Evolutionary conservation across 2,888 invertebrate species (phyloP).

Genomic region (Macaria notata): DNA sequence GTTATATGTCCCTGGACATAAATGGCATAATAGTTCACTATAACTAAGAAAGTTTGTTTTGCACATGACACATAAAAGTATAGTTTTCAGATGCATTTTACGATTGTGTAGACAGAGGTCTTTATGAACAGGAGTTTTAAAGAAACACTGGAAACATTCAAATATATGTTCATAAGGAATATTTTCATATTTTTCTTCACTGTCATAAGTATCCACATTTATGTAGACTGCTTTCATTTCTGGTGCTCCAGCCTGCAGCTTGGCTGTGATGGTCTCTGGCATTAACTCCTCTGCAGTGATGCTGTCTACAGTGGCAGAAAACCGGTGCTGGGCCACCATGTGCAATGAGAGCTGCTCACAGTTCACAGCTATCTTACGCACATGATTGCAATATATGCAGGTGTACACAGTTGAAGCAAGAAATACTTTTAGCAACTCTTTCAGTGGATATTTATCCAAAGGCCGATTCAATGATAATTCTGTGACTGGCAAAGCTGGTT

Average conservation of each 20-base stretch:
- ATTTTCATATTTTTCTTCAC: constrained; percentile 78
- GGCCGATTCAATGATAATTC: constrained; percentile 89
- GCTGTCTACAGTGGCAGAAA: constrained; percentile 89
- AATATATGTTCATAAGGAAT: constrained; percentile 86
- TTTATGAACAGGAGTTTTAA: constrained; percentile 89
- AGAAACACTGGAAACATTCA: constrained; percentile 94
- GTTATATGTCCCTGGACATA: constrained; percentile 91
- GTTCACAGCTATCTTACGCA: constrained; percentile 91
- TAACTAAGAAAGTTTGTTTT: constrained; percentile 93
- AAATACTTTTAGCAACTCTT: constrained; percentile 88
- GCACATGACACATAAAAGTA: constrained; percentile 93
- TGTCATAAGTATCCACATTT: constrained; percentile 88
- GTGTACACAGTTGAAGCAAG: constrained; percentile 85
- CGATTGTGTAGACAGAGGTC: constrained; percentile 93
- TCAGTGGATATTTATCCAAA: constrained; percentile 87
- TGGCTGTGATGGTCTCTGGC: constrained; percentile 86
- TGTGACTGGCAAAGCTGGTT: constrained; percentile 83
- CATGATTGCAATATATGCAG: constrained; percentile 94
- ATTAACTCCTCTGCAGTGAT: constrained; percentile 88
- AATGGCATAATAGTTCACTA: constrained; percentile 92
- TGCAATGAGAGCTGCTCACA: constrained; percentile 91
- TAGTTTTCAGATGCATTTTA: constrained; percentile 92
- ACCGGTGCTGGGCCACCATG: constrained; percentile 90
- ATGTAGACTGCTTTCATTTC: constrained; percentile 86
- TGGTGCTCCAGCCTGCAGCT: constrained; percentile 83